Base-by-base conservation (phyloP, 2,888 invertebrate genomes). In the Dioctria rufipes region DNA sequence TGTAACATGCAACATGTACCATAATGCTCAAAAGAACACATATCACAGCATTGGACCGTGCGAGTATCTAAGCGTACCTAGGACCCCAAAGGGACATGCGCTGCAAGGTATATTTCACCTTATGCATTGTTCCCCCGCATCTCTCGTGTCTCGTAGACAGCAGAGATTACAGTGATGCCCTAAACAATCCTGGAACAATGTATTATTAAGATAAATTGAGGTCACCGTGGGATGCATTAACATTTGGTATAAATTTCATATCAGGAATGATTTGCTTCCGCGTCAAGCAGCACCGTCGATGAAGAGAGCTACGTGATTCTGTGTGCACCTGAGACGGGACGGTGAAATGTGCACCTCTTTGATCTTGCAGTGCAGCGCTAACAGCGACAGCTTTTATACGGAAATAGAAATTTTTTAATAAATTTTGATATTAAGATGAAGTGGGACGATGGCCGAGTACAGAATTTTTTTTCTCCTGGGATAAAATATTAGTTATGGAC, bases 151-250 rank as follows among this genome's bases (percentile, higher is more conserved):
- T 37, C 37, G 40, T 9, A 75, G 49, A 75, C 13, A 43, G 73
- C 43, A 40, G 8, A 49, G 49, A 75, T 37, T 37, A 60, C 43
- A 40, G 8, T 40, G 43, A 11, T 4, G 54, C 39, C 71, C 54
- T 71, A 73, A 63, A 81, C 51, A 58, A 71, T 75, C 60, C 46
- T 75, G 80, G 81, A 80, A 81, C 80, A 80, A 81, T 78, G 46
- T 73, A 78, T 71, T 78, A 78, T 65, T 43, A 78, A 78, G 78
- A 81, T 81, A 63, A 78, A 81, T 78, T 71, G 80, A 75, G 80
- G 80, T 82, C 82, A 78, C 82, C 58, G 81, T 81, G 81, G 82
- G 82, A 82, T 81, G 73, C 78, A 82, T 81, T 81, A 82, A 81
- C 71, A 80, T 81, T 80, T 81, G 78, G 39, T 78, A 82, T 82